Conservation (phyloP, 2,888 invertebrate genomes). For the Caenorhabditis sp. region DNA sequence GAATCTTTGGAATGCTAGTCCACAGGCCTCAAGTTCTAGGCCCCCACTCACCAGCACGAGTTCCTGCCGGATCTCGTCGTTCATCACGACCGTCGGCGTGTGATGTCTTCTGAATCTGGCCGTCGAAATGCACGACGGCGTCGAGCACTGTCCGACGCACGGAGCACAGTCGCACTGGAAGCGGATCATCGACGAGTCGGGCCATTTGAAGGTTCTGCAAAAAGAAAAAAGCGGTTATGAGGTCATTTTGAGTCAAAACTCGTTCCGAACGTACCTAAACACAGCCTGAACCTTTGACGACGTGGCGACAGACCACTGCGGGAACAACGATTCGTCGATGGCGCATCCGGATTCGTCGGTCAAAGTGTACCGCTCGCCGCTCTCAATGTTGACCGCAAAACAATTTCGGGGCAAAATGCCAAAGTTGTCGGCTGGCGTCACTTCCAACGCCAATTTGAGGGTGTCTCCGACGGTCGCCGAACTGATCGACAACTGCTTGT, state of each 20-base stretch:
- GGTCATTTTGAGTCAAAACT: too few species aligned
- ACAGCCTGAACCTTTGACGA: constrained; percentile 64
- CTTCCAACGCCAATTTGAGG: constrained; percentile 61
- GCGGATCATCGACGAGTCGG: constrained; percentile 77
- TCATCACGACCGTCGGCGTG: constrained; percentile 13
- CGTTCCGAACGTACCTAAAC: constrained; percentile 44
- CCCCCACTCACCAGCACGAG: constrained; percentile 33
- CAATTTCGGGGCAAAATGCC: constrained; percentile 77
- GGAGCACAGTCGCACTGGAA: constrained; percentile 79
- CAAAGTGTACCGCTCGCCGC: constrained; percentile 76
- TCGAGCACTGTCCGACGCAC: constrained; percentile 72
- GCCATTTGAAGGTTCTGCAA: constrained; percentile 79
- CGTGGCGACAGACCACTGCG: constrained; percentile 72
- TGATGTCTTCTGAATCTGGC: constrained; percentile 56
- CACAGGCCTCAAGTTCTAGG: background rate
- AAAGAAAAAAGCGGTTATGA: background rate
- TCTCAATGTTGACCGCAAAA: constrained; percentile 78
- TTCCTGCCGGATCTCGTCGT: constrained; percentile 37
- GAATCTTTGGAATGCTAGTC: background rate
- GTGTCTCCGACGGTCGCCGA: constrained; percentile 68
- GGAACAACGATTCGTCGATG: constrained; percentile 78
- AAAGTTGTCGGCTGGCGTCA: constrained; percentile 70
- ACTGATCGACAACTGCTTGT: constrained; percentile 63
- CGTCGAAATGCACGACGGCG: constrained; percentile 29
- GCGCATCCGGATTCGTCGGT: constrained; percentile 79